These are phyloP conservation scores for Tarsius wallacei DNA, from an alignment of 2,797 vertebrate species.

Conservation along the genomic window DNA sequence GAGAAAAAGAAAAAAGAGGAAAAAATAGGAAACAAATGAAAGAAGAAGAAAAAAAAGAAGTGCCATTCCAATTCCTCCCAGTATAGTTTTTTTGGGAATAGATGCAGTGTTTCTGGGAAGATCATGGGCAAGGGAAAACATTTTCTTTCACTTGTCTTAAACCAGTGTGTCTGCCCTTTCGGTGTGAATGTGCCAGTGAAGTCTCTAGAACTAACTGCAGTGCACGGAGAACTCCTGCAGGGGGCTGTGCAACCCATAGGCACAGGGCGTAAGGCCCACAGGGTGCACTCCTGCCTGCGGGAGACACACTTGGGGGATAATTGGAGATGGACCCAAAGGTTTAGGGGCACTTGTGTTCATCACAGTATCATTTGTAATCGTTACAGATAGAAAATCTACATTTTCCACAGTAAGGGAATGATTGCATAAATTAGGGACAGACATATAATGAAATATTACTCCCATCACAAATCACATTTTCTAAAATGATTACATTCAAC, in stretches of 20 bases:
- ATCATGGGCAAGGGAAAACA: background rate
- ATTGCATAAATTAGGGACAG: background rate
- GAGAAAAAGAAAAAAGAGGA: too few species aligned
- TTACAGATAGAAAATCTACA: background rate
- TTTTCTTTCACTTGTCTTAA: background rate
- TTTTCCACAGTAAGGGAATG: background rate
- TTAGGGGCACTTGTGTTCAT: background rate
- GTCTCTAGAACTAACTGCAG: background rate
- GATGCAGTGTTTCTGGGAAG: constrained; percentile 26
- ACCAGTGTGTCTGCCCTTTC: background rate
- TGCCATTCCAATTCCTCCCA: background rate
- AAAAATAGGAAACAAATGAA: too few species aligned
- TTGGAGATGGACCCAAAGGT: background rate
- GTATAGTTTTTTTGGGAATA: background rate
- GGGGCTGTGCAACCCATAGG: too few species aligned
- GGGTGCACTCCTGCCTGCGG: background rate
- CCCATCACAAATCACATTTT: constrained; percentile 52
- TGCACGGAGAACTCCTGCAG: background rate
- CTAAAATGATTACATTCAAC: background rate
- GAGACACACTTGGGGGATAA: background rate
- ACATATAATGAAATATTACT: background rate
- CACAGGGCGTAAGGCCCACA: accelerated
- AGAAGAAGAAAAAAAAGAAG: too few species aligned
- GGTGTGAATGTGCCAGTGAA: background rate
- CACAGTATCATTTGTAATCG: background rate